These are phyloP conservation scores for Hemaris fuciformis DNA, from an alignment of 2,888 invertebrate genomes.

Conservation along the genomic window DNA sequence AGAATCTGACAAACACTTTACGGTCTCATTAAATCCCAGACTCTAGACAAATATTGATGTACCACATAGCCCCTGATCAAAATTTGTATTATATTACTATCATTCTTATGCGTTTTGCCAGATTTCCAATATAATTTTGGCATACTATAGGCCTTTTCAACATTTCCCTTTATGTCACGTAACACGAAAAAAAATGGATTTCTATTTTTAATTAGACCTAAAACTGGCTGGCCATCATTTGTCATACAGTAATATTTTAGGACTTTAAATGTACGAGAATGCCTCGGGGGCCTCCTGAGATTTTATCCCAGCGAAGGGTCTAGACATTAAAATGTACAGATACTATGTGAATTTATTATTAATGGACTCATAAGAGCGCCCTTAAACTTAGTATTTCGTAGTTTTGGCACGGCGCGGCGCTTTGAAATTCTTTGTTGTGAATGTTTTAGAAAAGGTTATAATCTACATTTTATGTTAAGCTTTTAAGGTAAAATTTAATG, in stretches of 20 bases:
- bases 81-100: too few species aligned
- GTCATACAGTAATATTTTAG: neutral
- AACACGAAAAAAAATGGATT: neutral
- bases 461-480: too few species aligned
- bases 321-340: conserved; percentile 16
- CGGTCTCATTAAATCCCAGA: too few species aligned
- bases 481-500: too few species aligned
- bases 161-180: too few species aligned
- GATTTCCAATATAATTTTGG: too few species aligned
- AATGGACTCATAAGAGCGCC: conserved; percentile 16
- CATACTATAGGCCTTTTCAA: too few species aligned
- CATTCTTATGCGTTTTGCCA: too few species aligned
- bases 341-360: conserved; percentile 18
- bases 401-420: neutral
- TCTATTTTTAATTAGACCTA: neutral
- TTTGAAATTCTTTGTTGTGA: neutral
- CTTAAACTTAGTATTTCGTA: neutral
- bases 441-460: too few species aligned
- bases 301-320: conserved; percentile 17
- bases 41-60: too few species aligned
- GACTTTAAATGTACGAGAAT: neutral
- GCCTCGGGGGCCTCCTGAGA: neutral
- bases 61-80: too few species aligned
- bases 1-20: too few species aligned
- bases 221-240: neutral